Base-by-base conservation (phyloP, 1,140 invertebrate species). In the Drosophila ficusphila region DNA sequence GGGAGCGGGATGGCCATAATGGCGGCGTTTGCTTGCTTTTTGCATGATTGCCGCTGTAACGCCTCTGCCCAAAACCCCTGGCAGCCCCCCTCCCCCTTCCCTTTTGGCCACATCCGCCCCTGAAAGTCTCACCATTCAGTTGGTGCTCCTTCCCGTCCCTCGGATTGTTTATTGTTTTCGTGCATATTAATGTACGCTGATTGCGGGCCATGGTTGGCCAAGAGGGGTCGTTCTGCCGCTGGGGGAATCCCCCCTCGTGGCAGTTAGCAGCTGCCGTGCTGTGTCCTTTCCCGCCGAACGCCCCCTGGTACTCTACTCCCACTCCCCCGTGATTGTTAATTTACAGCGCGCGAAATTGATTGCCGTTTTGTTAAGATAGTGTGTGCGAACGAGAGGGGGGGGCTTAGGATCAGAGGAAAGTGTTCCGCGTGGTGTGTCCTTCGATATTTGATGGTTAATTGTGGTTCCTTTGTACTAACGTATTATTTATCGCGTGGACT, bases 161-260 rank as follows among this genome's bases (percentile, higher is more conserved):
- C 25, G 68, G 74, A 89, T 82, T 82, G 86, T 90, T 90, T 90
- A 90, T 90, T 89, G 86, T 90, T 90, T 82, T 90, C 77, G 67
- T 90, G 86, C 78, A 90, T 90, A 90, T 90, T 90, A 90, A 90
- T 90, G 86, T 78, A 70, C 79, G 79, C 75, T 90, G 86, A 90
- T 90, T 90, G 86, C 58, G 85, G 62, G 74, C 54, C 76, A 33
- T 61, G 56, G 60, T 46, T 64, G 44, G 36, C 62, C 18, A 27
- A 34, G 41, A 25, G 41, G 39, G 41, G 41, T 44, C 41, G 6
- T 14, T 44, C 41, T 8, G 41, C 41, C 41, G 21, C 41, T 25
- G 41, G 41, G 39, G 41, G n/a, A 44, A 8, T 44, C 41, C 41
- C 36, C 41, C 41, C 19, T n/a, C 41, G 21, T 57, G 69, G 85